Evolutionary conservation across 2,113 vertebrate species (phyloP).

Genomic region (Trochalopteron elliotii): DNA sequence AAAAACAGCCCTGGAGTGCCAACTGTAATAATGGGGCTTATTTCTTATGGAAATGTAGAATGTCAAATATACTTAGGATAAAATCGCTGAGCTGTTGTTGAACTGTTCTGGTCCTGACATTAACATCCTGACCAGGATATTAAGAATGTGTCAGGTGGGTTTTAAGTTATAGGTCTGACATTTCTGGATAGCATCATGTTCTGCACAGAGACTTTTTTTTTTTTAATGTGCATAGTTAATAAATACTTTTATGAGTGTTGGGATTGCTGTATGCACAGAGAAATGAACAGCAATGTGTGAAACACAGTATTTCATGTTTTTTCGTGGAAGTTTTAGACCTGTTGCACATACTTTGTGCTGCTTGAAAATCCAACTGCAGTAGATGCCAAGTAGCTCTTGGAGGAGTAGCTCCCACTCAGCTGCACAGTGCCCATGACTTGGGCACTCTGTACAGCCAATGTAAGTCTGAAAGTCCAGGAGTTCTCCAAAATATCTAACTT

Average conservation of each 20-base stretch:
- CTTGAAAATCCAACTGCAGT: neutral
- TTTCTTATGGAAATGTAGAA: neutral
- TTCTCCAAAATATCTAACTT: neutral
- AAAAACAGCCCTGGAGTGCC: neutral
- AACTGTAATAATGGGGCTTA: neutral
- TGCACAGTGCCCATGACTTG: neutral
- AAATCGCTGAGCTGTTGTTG: neutral
- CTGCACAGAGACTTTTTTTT: neutral
- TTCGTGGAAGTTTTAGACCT: neutral
- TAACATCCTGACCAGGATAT: neutral
- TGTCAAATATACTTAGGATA: neutral
- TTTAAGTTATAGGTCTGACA: neutral
- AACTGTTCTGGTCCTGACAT: neutral
- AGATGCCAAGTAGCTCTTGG: neutral
- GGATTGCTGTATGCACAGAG: neutral
- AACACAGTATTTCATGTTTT: neutral
- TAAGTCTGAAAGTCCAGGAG: neutral
- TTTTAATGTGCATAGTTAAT: neutral
- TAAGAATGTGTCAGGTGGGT: neutral
- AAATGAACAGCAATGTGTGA: neutral
- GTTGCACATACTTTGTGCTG: neutral
- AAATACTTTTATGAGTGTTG: neutral
- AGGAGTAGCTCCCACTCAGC: neutral
- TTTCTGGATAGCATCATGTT: neutral
- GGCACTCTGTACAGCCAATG: neutral